Evolutionary conservation across 2,888 invertebrate species (phyloP).

Genomic region (Brenthis daphne): DNA sequence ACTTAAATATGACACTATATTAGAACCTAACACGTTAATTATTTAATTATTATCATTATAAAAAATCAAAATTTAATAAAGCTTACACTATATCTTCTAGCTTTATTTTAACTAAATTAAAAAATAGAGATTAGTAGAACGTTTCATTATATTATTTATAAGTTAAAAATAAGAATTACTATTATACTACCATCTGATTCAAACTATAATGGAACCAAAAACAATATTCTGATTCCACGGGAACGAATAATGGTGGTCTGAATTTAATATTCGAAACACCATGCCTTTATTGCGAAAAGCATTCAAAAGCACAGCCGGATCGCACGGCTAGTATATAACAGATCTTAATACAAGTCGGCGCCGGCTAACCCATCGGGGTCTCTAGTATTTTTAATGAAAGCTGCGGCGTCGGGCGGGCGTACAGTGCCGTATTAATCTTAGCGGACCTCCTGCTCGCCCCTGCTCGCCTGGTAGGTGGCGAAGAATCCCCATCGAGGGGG

Average conservation of each 20-base stretch:
- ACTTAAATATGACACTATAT: too few relatives aligned
- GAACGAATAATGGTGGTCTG: not conserved
- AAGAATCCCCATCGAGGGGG: slow-evolving; percentile 67
- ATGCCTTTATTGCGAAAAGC: slow-evolving; percentile 11
- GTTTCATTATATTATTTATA: too few relatives aligned
- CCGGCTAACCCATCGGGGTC: slow-evolving; percentile 58
- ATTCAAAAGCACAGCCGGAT: slow-evolving; percentile 18
- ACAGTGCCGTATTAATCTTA: slow-evolving; percentile 78
- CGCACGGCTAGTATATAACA: slow-evolving; percentile 28
- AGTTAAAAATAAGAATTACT: too few relatives aligned
- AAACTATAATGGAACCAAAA: not conserved
- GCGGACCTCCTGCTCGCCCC: slow-evolving; percentile 64
- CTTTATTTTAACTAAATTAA: too few relatives aligned
- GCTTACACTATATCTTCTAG: too few relatives aligned
- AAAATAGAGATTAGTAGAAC: too few relatives aligned
- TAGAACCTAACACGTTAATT: too few relatives aligned
- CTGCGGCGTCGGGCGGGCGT: slow-evolving; percentile 73
- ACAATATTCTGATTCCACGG: not conserved
- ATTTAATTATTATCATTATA: too few relatives aligned
- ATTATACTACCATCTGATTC: too few relatives aligned
- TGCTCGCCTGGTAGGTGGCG: slow-evolving; percentile 72
- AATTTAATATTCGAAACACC: slow-evolving; percentile 17
- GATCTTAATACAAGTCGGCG: slow-evolving; percentile 49
- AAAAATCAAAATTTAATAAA: too few relatives aligned
- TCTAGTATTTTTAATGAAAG: slow-evolving; percentile 76